These are phyloP conservation scores for Pocillopora damicornis DNA, from an alignment of 64 coral and sea anemone species.

Conservation along the genomic window DNA sequence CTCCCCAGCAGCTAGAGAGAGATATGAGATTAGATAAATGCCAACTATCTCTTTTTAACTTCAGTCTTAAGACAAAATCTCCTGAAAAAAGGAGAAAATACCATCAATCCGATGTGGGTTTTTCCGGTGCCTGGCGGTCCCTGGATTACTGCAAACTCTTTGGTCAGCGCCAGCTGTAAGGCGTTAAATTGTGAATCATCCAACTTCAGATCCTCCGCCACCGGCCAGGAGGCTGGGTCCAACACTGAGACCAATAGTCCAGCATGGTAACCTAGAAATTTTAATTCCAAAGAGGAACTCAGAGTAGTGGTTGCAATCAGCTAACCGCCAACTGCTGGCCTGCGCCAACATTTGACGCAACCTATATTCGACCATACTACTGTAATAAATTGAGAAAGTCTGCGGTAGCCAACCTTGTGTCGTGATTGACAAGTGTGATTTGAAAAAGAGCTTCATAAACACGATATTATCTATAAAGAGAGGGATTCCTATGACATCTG, in stretches of 20 bases:
- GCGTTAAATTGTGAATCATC: constrained; percentile 59
- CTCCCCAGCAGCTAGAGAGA: too few relatives aligned
- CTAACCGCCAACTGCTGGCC: neutral
- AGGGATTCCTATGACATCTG: too few relatives aligned
- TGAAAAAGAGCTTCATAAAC: too few relatives aligned
- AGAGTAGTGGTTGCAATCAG: neutral
- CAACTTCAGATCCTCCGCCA: constrained; percentile 36
- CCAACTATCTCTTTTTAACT: too few relatives aligned
- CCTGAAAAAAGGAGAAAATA: neutral
- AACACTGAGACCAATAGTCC: constrained; percentile 10
- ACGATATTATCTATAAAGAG: too few relatives aligned
- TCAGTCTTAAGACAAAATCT: too few relatives aligned
- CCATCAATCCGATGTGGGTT: constrained; percentile 66
- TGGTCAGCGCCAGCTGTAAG: constrained; percentile 61
- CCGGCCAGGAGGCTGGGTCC: constrained; percentile 38
- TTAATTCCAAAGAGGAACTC: neutral
- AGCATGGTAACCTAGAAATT: neutral
- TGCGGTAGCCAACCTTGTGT: too few relatives aligned
- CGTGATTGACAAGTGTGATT: too few relatives aligned
- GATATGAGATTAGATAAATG: too few relatives aligned
- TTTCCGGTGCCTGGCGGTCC: constrained; percentile 63
- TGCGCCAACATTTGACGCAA: too few relatives aligned
- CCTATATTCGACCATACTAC: too few relatives aligned
- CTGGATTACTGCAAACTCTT: constrained; percentile 60
- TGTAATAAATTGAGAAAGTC: too few relatives aligned